Evolutionary conservation across 2,888 invertebrate species (phyloP).

Genomic region (Piscicola geometra): DNA sequence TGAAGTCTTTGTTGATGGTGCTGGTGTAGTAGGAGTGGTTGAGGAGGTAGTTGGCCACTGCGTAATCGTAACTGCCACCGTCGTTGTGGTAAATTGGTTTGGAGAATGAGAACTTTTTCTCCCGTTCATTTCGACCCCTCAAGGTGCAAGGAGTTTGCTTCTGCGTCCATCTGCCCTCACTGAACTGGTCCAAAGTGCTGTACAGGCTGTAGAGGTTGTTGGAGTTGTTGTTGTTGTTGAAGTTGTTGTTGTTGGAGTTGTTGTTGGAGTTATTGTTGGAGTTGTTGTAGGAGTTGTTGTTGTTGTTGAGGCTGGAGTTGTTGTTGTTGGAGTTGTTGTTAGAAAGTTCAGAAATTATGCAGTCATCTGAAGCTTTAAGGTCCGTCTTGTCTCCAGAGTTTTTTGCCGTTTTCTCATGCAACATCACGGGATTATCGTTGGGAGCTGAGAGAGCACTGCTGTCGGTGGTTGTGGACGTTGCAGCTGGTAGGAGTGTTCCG

Average conservation of each 20-base stretch:
- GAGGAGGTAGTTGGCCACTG: constrained; percentile 8
- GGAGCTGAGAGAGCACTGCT: neutral
- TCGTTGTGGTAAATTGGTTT: too few species aligned
- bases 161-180: neutral
- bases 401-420: neutral
- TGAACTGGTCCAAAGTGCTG: neutral
- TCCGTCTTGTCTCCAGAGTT: neutral
- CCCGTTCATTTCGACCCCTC: too few species aligned
- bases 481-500: neutral
- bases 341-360: too few species aligned
- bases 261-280: neutral
- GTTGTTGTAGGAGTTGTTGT: constrained; percentile 16
- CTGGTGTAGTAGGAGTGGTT: neutral
- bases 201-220: constrained; percentile 16
- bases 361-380: neutral
- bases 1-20: neutral
- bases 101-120: too few species aligned
- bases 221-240: constrained; percentile 1
- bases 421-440: neutral
- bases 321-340: too few species aligned
- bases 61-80: neutral
- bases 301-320: neutral
- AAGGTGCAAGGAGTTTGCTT: neutral
- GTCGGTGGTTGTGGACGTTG: neutral
- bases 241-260: neutral